Evolutionary conservation across 35 echinoderm and acorn worm genomes (phyloP).

Genomic region (Strongylocentrotus purpuratus): DNA sequence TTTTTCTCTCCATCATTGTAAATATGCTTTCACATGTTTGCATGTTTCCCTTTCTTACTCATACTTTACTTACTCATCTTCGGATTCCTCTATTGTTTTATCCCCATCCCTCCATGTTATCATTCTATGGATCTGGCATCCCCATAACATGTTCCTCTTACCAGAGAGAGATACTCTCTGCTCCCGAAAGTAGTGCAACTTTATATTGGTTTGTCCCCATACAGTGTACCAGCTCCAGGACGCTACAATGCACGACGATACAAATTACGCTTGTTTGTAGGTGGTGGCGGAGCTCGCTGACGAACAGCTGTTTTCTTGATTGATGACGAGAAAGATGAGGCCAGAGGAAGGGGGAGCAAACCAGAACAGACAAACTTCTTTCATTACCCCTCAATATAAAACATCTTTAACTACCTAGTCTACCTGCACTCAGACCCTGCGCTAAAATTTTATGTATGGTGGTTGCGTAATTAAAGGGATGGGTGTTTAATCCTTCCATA

Average conservation of each 20-base stretch:
- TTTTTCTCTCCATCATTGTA: too few relatives aligned
- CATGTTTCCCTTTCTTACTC: too few relatives aligned
- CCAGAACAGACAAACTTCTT: not conserved
- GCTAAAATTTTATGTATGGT: not conserved
- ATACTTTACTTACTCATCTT: too few relatives aligned
- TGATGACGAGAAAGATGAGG: not conserved
- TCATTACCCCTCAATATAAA: not conserved
- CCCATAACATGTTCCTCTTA: too few relatives aligned
- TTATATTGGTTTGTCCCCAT: not conserved
- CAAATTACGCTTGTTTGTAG: slow-evolving; percentile 5
- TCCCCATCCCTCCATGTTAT: not conserved
- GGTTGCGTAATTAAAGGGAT: not conserved
- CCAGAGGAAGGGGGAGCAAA: not conserved
- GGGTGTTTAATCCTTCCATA: not conserved
- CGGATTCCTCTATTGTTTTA: too few relatives aligned
- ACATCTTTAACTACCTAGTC: not conserved
- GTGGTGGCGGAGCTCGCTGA: not conserved
- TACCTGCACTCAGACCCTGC: not conserved
- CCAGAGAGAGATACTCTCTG: too few relatives aligned
- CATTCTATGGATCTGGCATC: not conserved
- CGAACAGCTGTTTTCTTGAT: slow-evolving; percentile 17
- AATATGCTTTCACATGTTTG: too few relatives aligned
- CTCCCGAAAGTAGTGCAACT: not conserved
- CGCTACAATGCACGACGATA: not conserved
- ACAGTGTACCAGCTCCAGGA: not conserved